Conservation (phyloP, 2,113 vertebrate species). For the Thalassoma bifasciatum region DNA sequence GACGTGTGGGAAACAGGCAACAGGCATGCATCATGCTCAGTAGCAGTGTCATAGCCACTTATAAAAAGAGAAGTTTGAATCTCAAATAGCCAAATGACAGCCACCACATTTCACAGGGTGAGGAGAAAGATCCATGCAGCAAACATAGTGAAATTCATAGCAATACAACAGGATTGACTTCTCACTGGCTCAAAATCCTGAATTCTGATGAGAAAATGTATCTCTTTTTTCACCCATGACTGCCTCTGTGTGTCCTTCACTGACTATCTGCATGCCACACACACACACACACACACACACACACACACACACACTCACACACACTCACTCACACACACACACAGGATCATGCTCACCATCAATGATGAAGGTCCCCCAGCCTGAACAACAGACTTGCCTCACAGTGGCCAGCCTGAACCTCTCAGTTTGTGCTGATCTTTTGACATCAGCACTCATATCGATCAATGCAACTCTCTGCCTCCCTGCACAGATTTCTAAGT, state of each 20-base stretch:
- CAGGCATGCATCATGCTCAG: too few species aligned
- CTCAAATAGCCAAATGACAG: too few species aligned
- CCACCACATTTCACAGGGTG: neutral
- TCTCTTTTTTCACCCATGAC: neutral
- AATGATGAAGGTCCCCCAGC: constrained; percentile 12
- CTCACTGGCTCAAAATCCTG: neutral
- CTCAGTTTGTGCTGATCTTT: constrained; percentile 50
- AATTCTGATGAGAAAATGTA: constrained; percentile 11
- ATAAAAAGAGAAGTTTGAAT: too few species aligned
- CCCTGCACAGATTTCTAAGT: constrained; percentile 27
- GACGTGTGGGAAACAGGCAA: too few species aligned
- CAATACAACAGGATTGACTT: neutral
- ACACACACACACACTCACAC: neutral
- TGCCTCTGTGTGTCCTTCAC: constrained; percentile 1
- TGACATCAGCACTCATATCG: constrained; percentile 54
- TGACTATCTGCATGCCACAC: constrained; percentile 17
- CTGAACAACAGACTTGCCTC: constrained; percentile 11
- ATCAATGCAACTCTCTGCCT: constrained; percentile 41
- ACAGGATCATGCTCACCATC: constrained; percentile 9
- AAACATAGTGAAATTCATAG: neutral
- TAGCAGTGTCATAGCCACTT: too few species aligned
- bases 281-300: neutral
- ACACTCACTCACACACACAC: neutral
- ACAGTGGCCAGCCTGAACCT: constrained; percentile 24
- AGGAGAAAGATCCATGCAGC: neutral